Evolutionary conservation across 2,888 invertebrate genomes (phyloP), one percentile per base, ranked within the genome.

Genomic region (Elegia similella): DNA sequence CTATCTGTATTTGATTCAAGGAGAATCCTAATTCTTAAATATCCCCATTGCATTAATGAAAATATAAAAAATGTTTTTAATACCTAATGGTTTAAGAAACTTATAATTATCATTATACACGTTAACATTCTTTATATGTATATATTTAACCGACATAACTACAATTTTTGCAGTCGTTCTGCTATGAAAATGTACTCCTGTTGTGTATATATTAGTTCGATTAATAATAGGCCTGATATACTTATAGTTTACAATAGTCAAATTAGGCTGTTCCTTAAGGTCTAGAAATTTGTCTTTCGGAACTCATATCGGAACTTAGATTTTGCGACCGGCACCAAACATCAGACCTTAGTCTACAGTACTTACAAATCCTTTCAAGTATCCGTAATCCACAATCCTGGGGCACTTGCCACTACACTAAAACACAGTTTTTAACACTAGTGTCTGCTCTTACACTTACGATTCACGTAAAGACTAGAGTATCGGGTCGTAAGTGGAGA

Each of bases 51-150:
- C 86, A 82, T 78, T 87, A 85, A 82, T 88, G 84, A 87, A 89
- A 89, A 87, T 88, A 89, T 88, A 88, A 86, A 88, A 82, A 88
- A 82, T 82, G 76, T 78, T 78, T n/a, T 81, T 85, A 86, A 87
- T 80, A 79, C 81, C 88, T 89, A 89, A 74, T 80, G 83, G 88
- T 87, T 84, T 88, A 88, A 84, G 88, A 90, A 90, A 89, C 87
- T 88, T 89, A 89, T 78, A 81, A 50, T 85, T 88, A 88, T 73
- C 78, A 79, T 84, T 80, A 86, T 81, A 88, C 85, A 84, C 75
- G 82, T 88, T 88, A 89, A 87, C 87, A 85, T 86, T 82, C 80
- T 82, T 82, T 78, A 83, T 87, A 86, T 84, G 81, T 82, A 82
- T 80, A 80, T 80, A 83, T 83, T 74, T 78, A 80, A 81, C 76